Conservation (phyloP, 2,113 vertebrate genomes). For the Varanus salvator region DNA sequence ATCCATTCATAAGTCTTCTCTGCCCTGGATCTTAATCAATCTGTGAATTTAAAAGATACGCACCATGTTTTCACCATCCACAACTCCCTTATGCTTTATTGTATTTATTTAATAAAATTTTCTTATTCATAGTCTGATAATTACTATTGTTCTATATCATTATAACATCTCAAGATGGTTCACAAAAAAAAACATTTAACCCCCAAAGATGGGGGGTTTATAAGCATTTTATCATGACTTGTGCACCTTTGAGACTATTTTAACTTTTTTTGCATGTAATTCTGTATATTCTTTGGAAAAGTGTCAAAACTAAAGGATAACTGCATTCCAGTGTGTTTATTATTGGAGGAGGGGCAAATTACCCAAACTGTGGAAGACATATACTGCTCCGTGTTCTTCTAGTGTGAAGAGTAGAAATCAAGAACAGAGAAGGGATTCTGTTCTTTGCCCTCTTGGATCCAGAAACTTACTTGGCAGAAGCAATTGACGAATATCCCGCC, state of each 20-base stretch:
- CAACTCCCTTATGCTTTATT: too few relatives aligned
- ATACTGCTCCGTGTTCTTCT: neutral
- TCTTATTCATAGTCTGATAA: too few relatives aligned
- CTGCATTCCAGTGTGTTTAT: neutral
- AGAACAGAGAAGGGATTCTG: neutral
- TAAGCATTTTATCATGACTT: too few relatives aligned
- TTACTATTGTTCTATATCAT: too few relatives aligned
- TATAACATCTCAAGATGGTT: too few relatives aligned
- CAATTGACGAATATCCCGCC: neutral
- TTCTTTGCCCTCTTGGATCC: neutral
- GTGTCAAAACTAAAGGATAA: neutral
- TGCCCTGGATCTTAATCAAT: neutral
- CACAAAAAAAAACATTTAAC: too few relatives aligned
- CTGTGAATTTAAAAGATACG: neutral
- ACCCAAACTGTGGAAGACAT: too few relatives aligned
- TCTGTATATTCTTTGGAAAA: neutral
- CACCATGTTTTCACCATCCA: too few relatives aligned
- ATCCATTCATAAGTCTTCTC: neutral
- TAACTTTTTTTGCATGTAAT: neutral
- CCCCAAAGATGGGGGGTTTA: too few relatives aligned
- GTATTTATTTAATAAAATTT: too few relatives aligned
- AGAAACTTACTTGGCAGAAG: neutral
- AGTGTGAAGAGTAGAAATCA: neutral
- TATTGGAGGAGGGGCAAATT: neutral
- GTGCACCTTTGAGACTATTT: too few relatives aligned